A percentile compares a stretch with the other conserved stretches of the same genome.
These are phyloP conservation scores for Sander lucioperca DNA, from an alignment of 2,113 vertebrate species.

Conservation along the genomic window DNA sequence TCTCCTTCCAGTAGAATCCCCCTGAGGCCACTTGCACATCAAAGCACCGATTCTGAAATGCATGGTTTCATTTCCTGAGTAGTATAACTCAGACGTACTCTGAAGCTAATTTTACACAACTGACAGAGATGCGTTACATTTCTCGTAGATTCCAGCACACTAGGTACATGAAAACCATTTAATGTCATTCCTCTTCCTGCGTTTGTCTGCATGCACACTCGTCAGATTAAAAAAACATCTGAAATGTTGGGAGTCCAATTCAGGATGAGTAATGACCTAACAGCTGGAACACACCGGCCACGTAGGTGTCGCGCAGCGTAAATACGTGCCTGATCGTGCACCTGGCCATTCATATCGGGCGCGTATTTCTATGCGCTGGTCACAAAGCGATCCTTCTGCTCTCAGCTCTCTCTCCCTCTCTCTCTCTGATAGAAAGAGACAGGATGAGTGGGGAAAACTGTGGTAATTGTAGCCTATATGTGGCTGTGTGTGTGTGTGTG, in stretches of 20 bases:
- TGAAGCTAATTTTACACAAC: conserved; percentile 55
- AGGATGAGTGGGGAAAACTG: no score
- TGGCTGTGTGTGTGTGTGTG: no score
- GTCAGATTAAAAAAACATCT: conserved; percentile 19
- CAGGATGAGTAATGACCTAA: conserved; percentile 50
- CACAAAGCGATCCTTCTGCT: no score
- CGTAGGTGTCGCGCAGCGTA: no score
- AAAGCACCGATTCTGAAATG: conserved; percentile 62
- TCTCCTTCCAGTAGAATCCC: conserved; percentile 62
- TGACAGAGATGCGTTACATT: conserved; percentile 42
- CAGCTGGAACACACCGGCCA: no score
- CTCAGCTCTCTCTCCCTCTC: no score
- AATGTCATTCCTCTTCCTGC: not conserved
- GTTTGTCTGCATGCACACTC: conserved; percentile 10
- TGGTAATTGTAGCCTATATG: no score
- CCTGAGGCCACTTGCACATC: conserved; percentile 69
- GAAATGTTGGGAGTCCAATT: conserved; percentile 26
- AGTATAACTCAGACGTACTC: conserved; percentile 48
- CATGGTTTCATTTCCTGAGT: conserved; percentile 51
- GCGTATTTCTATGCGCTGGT: no score
- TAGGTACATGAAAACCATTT: not conserved
- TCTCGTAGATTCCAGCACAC: conserved; percentile 7
- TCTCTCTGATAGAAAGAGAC: no score
- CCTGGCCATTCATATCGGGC: no score
- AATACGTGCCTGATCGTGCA: no score